phyloP scores from a whole-genome alignment of 2,888 invertebrate species.

The Conops quadrifasciatus region DNA sequence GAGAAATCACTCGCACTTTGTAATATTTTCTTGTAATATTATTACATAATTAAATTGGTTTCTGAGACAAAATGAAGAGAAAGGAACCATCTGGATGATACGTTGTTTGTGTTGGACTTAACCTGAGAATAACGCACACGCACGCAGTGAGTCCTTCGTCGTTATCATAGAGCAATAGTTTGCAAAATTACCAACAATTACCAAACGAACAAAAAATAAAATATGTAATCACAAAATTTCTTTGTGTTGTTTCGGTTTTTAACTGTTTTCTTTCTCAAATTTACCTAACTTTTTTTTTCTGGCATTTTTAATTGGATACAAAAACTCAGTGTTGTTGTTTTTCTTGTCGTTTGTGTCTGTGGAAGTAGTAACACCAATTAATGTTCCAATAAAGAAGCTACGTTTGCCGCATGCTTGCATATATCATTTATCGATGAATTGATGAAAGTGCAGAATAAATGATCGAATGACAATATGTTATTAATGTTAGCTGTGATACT shows the following conservation, averaged over 20 bases:
- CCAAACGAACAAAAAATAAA: background rate
- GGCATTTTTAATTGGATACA: no score
- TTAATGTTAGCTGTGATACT: no score
- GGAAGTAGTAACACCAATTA: no score
- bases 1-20: background rate
- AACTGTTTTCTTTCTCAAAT: background rate
- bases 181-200: conserved; percentile 27
- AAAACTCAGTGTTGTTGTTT: no score
- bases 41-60: background rate
- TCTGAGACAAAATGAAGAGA: conserved; percentile 7
- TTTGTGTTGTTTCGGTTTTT: conserved; percentile 1
- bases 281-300: no score
- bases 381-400: no score
- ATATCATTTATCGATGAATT: no score
- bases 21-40: conserved; percentile 1
- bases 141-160: conserved; percentile 65
- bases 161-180: conserved; percentile 11
- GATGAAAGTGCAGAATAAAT: no score
- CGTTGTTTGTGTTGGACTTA: conserved; percentile 62
- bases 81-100: background rate
- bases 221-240: background rate
- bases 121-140: conserved; percentile 65
- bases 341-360: no score
- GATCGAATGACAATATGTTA: no score
- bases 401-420: no score